Evolutionary conservation across 2,888 invertebrate species (phyloP), one percentile per base, ranked within the genome.

Genomic region (Petrolisthes manimaculis): DNA sequence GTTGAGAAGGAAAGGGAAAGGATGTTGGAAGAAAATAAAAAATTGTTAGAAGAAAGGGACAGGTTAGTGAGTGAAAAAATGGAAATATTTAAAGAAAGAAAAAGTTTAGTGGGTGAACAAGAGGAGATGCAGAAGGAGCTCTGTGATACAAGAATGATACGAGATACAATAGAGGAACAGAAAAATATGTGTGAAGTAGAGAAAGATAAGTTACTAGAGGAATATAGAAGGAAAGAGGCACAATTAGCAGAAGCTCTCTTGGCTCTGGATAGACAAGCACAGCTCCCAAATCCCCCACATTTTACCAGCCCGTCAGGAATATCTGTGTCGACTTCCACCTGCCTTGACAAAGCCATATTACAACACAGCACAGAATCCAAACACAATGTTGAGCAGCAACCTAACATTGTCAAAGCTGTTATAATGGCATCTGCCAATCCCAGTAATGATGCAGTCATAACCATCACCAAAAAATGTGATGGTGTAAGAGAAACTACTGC

Each of bases 251-350:
- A 69, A 5, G 71, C 86, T 69, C 51, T 69, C 53, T 56, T 86
- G 14, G 86, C 82, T 9, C 81, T 86, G 71, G 86, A 86, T 75
- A 86, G 86, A 53, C 81, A 86, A 37, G 54, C 75, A 18, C 74
- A 74, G 12, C 74, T 86, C 53, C 55, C 86, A 2, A 86, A 74
- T 6, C 86, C 81, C 56, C 71, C 54, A 12, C 9, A 56, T 55
- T 54, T 86, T 21, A 84, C 84, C 18, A 78, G 78, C 74, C 81
- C 81, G 12, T 18, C 81, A 37, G 86, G 86, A 4, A 18, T 74
- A 24, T 67, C 53, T 74, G 80, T 86, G 24, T 79, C 86, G 54
- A 71, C 54, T 51, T 83, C 83, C n/a, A 54, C 83, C 21, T 71
- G 54, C 55, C 56, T 83, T 8, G 71, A 83, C 24, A 18, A n/a